These are phyloP conservation scores for Leptopilina myrica DNA, from an alignment of 2,888 invertebrate species.

Conservation along the genomic window DNA sequence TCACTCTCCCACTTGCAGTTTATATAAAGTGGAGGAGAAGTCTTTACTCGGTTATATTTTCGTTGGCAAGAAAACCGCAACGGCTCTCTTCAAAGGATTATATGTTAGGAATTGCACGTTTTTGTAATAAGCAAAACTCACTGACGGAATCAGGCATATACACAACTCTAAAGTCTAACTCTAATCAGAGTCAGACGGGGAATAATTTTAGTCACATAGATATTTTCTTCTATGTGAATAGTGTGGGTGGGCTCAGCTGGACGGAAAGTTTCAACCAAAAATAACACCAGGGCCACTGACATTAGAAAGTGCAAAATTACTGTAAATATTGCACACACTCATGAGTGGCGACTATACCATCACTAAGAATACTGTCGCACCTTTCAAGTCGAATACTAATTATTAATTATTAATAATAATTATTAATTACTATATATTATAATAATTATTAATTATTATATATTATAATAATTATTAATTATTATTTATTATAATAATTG, in stretches of 20 bases:
- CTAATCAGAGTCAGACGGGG: slow-evolving; percentile 4
- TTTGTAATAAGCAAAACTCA: neutral
- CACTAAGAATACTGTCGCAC: too few relatives aligned
- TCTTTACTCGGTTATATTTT: neutral
- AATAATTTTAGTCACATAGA: slow-evolving; percentile 18
- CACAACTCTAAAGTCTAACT: slow-evolving; percentile 15
- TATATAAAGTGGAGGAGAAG: neutral
- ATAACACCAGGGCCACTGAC: slow-evolving; percentile 40
- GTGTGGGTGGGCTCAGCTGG: slow-evolving; percentile 24
- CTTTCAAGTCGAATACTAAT: too few relatives aligned
- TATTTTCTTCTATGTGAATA: neutral
- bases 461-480: too few relatives aligned
- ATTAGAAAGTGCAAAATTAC: slow-evolving; percentile 32
- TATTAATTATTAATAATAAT: too few relatives aligned
- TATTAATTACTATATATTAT: too few relatives aligned
- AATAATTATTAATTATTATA: too few relatives aligned
- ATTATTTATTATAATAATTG: too few relatives aligned
- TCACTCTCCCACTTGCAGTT: neutral
- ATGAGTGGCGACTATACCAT: too few relatives aligned
- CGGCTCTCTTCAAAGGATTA: neutral
- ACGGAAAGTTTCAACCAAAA: slow-evolving; percentile 16
- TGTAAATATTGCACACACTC: too few relatives aligned
- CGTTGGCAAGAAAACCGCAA: neutral
- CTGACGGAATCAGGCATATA: neutral
- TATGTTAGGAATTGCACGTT: neutral